Evolutionary conservation across 2,888 invertebrate species (phyloP), one percentile per base, ranked within the genome.

Genomic region (Trypoxylon attenuatum): DNA sequence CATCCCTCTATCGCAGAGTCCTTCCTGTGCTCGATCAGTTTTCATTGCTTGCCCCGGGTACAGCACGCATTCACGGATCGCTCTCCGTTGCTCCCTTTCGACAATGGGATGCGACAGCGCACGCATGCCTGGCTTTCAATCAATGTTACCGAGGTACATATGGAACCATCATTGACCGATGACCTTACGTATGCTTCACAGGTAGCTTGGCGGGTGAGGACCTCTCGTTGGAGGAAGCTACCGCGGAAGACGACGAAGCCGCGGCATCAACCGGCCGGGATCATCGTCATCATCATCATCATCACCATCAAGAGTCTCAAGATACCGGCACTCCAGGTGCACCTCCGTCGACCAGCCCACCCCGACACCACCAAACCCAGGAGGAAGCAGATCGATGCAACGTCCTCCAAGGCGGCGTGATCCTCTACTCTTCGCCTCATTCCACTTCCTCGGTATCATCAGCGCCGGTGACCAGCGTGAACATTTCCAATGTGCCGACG

Each of bases 121-220:
- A 25, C 29, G 23, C 5, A 19, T 21, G 21, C 16, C 33, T 6
- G 21, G n/a, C 22, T 43, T 21, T 19, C 21, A 4, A 19, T 15
- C 33, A 13, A n/a, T 22, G 16, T 27, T 16, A 5, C 19, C 19
- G n/a, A 8, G n/a, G 10, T 13, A 15, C 18, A 16, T 15, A 10
- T 22, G 25, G 8, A 41, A 18, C 49, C 41, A 25, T 46, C 25
- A 71, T 33, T 69, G 56, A 76, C 46, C 61, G 62, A 54, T 60
- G 59, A 71, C 52, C 71, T 69, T 73, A 71, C 73, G 63, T 87
- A 86, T 66, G 64, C 23, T 76, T 91, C 91, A 29, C 90, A 94
- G 94, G 94, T 89, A 92, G 93, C 79, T 89, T 94, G 86, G 92
- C 94, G 82, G 92, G 94, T 80, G 94, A 94, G 87, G 94, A 94